These are phyloP conservation scores for Meles meles DNA, from an alignment of 2,113 vertebrate genomes.

Conservation along the genomic window DNA sequence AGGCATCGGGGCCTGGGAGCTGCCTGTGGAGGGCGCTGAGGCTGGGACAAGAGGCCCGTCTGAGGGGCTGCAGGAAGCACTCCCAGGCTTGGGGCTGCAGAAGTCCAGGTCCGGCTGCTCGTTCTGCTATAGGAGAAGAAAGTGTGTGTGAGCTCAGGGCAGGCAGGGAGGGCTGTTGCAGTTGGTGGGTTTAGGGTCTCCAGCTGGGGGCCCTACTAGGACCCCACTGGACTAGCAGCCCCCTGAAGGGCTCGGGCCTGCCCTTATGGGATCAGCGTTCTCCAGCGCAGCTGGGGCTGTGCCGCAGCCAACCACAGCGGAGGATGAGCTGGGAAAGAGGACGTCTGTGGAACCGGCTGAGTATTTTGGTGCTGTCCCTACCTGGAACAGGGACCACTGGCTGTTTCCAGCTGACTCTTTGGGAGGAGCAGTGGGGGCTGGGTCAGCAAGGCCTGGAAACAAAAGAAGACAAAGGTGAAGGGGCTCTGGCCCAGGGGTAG, in stretches of 20 bases:
- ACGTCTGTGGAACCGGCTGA: accelerated
- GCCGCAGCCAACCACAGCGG: not conserved
- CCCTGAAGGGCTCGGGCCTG: not conserved
- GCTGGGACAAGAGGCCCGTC: conserved; percentile 70
- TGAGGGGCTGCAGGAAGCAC: conserved; percentile 68
- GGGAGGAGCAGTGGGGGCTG: conserved; percentile 76
- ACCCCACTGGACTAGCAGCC: not conserved
- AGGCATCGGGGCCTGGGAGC: conserved; percentile 49
- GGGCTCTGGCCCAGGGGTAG: not conserved
- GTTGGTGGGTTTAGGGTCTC: accelerated
- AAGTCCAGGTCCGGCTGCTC: conserved; percentile 83
- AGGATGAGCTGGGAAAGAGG: not conserved
- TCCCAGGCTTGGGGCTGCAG: conserved; percentile 77
- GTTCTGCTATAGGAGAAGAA: conserved; percentile 73
- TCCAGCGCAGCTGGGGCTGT: not conserved
- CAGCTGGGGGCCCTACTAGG: not conserved
- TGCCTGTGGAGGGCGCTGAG: conserved; percentile 56
- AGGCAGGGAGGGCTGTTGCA: too few relatives aligned
- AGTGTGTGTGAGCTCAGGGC: not conserved
- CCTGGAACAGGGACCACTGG: conserved; percentile 85
- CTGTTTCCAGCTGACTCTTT: conserved; percentile 80
- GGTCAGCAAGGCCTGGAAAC: conserved; percentile 86
- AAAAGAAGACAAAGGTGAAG: conserved; percentile 36
- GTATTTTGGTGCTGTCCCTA: conserved; percentile 41
- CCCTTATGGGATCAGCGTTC: too few relatives aligned